phyloP scores from a whole-genome alignment of 2,888 invertebrate species.

The Cetonia aurata region DNA sequence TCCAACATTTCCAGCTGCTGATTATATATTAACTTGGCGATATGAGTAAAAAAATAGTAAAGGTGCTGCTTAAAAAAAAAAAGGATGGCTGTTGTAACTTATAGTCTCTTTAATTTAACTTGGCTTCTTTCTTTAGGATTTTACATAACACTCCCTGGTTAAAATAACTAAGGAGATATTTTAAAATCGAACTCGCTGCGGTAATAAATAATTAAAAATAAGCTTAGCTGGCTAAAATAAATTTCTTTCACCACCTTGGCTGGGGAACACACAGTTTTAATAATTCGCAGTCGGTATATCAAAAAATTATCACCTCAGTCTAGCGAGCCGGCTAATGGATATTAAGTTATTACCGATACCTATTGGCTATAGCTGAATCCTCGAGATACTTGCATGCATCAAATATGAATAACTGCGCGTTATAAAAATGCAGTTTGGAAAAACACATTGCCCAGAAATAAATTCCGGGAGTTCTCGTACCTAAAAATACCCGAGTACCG shows the following conservation, averaged over 20 bases:
- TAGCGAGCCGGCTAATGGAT: no score
- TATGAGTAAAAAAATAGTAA: slow-evolving; percentile 6
- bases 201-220: slow-evolving; percentile 36
- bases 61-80: not conserved
- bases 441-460: not conserved
- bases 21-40: not conserved
- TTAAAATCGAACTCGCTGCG: not conserved
- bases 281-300: no score
- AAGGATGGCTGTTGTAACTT: not conserved
- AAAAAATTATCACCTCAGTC: no score
- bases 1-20: no score
- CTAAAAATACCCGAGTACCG: slow-evolving; percentile 23
- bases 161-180: slow-evolving; percentile 23
- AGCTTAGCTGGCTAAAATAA: slow-evolving; percentile 6
- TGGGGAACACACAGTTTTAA: not conserved
- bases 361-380: no score
- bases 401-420: not conserved
- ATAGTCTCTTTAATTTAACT: slow-evolving; percentile 20
- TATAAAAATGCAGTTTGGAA: not conserved
- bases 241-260: slow-evolving; percentile 25
- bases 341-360: no score
- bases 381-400: no score
- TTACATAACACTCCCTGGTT: slow-evolving; percentile 18
- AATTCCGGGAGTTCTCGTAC: not conserved
- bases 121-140: slow-evolving; percentile 16